Evolutionary conservation across 2,888 invertebrate genomes (phyloP).

Genomic region (Zaprionus obscuricornis): DNA sequence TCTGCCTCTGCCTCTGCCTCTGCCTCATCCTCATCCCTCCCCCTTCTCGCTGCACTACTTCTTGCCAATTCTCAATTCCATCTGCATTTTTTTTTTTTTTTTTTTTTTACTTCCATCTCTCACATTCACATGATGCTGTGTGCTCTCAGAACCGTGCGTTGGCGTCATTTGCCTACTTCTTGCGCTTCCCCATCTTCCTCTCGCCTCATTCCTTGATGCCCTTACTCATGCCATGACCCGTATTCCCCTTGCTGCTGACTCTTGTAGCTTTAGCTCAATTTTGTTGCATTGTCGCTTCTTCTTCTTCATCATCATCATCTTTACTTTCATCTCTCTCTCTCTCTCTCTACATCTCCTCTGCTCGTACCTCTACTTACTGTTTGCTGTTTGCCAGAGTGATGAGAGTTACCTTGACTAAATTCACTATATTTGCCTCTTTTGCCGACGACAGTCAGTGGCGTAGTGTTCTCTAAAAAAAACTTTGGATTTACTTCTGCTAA

Average conservation of each 20-base stretch:
- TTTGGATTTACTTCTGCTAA: no score
- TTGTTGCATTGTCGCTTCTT: conserved; percentile 43
- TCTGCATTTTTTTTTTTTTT: no score
- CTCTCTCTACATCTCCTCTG: no score
- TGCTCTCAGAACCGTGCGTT: conserved; percentile 24
- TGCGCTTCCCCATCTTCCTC: background rate
- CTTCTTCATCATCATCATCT: no score
- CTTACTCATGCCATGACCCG: background rate
- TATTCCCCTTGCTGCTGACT: background rate
- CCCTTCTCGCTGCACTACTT: no score
- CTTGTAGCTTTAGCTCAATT: conserved; percentile 28
- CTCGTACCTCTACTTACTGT: no score
- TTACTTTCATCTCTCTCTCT: no score
- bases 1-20: background rate
- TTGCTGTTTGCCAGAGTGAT: conserved; percentile 21
- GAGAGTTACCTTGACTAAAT: conserved; percentile 49
- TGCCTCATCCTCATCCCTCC: background rate
- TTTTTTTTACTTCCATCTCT: conserved; percentile 24
- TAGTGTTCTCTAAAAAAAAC: no score
- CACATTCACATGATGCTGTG: conserved; percentile 49
- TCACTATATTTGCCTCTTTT: conserved; percentile 18
- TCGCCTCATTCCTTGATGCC: background rate
- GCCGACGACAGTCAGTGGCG: no score
- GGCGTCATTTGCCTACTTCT: conserved; percentile 49
- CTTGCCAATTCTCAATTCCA: no score